These are phyloP conservation scores for Periophthalmus magnuspinnatus DNA, from an alignment of 2,797 vertebrate genomes.

Conservation along the genomic window DNA sequence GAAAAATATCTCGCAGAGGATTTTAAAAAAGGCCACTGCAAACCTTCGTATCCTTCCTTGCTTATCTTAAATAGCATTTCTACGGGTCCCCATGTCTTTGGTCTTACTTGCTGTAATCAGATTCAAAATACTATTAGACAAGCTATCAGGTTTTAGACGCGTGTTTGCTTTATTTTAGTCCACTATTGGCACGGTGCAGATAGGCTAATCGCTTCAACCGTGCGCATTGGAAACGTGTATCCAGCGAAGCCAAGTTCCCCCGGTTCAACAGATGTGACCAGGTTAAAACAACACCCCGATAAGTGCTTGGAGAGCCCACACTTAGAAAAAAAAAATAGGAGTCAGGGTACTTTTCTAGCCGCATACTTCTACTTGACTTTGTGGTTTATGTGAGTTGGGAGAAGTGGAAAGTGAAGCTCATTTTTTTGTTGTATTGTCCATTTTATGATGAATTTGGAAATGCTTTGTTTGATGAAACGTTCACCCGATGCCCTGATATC, in stretches of 20 bases:
- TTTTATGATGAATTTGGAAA: no score
- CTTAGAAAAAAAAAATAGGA: no score
- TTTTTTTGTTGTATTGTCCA: no score
- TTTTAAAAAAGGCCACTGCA: not conserved
- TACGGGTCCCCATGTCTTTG: not conserved
- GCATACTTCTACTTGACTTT: no score
- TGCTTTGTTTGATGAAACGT: no score
- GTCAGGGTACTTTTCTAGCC: no score
- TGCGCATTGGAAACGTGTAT: constrained; percentile 38
- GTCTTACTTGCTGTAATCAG: no score
- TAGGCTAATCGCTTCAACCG: constrained; percentile 25
- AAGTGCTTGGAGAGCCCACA: constrained; percentile 27
- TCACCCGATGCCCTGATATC: no score
- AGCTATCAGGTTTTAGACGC: not conserved
- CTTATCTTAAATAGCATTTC: not conserved
- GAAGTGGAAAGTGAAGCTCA: no score
- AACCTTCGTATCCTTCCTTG: not conserved
- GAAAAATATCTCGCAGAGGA: no score
- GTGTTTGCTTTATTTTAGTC: not conserved
- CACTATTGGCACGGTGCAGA: constrained; percentile 14
- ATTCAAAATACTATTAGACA: not conserved
- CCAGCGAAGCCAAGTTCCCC: constrained; percentile 30
- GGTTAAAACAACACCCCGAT: constrained; percentile 67
- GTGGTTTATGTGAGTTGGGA: no score
- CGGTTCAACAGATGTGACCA: constrained; percentile 67